Evolutionary conservation across 2,797 vertebrate species (phyloP).

Genomic region (Enoplosus armatus): DNA sequence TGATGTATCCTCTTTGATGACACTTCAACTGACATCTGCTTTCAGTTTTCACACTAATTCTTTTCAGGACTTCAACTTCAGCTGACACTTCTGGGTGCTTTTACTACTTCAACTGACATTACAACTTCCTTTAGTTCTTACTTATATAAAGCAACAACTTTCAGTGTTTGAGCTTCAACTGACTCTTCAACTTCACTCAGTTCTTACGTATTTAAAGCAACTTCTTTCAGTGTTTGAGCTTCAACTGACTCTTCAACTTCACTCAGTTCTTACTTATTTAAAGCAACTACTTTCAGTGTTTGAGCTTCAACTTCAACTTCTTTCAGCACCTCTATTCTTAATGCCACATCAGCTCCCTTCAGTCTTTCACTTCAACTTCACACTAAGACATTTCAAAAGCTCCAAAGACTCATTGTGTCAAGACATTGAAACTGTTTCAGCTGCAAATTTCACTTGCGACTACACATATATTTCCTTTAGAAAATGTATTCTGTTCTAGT

Average conservation of each 20-base stretch:
- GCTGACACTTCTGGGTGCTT: background rate
- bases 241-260: background rate
- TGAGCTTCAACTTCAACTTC: background rate
- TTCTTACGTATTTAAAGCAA: background rate
- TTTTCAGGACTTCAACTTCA: background rate
- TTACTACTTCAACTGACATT: background rate
- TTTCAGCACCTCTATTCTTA: background rate
- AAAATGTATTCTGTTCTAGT: too few species aligned
- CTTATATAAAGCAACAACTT: too few species aligned
- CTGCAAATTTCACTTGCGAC: background rate
- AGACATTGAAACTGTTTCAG: background rate
- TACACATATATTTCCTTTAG: background rate
- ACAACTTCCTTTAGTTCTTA: too few species aligned
- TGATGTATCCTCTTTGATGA: background rate
- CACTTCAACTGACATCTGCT: background rate
- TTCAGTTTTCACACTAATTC: background rate
- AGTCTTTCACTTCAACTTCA: background rate
- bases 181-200: background rate
- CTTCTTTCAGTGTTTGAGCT: background rate
- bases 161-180: background rate
- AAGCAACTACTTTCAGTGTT: background rate
- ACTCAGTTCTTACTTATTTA: background rate
- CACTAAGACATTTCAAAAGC: background rate
- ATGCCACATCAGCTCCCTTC: background rate
- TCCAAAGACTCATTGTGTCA: background rate